A percentile compares a stretch with the other conserved stretches of the same genome.
Evolutionary conservation across 2,113 vertebrate genomes (phyloP).

Genomic region (Aleadryas rufinucha): DNA sequence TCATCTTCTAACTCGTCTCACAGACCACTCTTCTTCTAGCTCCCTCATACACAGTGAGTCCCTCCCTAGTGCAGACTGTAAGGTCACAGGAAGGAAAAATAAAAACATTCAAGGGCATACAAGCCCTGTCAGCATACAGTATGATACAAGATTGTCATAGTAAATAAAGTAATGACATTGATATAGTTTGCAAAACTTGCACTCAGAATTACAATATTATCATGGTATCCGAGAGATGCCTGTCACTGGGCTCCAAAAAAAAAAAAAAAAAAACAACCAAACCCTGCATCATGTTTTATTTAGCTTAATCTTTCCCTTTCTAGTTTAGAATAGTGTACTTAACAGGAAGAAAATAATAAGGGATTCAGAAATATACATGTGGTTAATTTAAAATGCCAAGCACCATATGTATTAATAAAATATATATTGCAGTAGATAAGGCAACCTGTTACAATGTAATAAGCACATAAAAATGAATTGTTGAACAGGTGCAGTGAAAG

Average conservation of each 20-base stretch:
- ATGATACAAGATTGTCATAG: not conserved
- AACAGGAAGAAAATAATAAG: not conserved
- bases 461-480: slow-evolving; percentile 8
- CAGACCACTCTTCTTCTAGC: not conserved
- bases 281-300: not conserved
- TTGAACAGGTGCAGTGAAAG: not conserved
- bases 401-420: not conserved
- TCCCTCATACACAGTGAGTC: not conserved
- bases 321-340: not conserved
- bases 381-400: slow-evolving; percentile 11
- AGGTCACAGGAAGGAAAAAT: not conserved
- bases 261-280: not conserved
- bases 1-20: not conserved
- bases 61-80: not conserved
- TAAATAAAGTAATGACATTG: not conserved
- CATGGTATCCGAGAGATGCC: not conserved
- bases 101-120: not conserved
- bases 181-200: not conserved
- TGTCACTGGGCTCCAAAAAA: not conserved
- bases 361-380: not conserved
- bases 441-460: not conserved
- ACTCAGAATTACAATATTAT: not conserved
- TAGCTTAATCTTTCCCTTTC: not conserved
- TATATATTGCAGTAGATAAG: not conserved
- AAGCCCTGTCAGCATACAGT: not conserved